These are phyloP conservation scores for Callithrix jacchus DNA, from an alignment of 2,113 vertebrate species.

Conservation along the genomic window DNA sequence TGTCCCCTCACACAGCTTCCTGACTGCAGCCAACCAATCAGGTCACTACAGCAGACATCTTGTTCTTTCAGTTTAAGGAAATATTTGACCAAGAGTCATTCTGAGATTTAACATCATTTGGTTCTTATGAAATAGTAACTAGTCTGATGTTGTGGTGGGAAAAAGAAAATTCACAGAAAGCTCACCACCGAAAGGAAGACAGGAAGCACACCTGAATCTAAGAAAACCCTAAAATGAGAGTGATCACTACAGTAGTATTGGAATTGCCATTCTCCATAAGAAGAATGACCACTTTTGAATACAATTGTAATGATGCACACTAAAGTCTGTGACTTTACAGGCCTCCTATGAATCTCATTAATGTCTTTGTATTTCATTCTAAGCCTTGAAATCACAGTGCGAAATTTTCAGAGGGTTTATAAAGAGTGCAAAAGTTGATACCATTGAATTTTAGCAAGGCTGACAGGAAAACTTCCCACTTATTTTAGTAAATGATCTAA, in stretches of 20 bases:
- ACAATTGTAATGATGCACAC: background rate
- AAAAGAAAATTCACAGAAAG: slow-evolving; percentile 73
- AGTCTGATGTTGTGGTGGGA: slow-evolving; percentile 47
- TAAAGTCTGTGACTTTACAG: slow-evolving; percentile 44
- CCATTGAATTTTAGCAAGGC: slow-evolving; percentile 49
- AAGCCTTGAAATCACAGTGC: slow-evolving; percentile 58
- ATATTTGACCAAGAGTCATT: slow-evolving; percentile 24
- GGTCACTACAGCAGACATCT: background rate
- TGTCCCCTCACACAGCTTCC: background rate
- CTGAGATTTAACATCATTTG: slow-evolving; percentile 44
- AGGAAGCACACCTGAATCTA: slow-evolving; percentile 55
- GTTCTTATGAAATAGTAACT: slow-evolving; percentile 61
- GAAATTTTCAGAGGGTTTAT: slow-evolving; percentile 70
- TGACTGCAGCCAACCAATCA: background rate
- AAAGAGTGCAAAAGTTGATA: background rate
- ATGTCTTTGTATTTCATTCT: slow-evolving; percentile 56
- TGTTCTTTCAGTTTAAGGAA: slow-evolving; percentile 44
- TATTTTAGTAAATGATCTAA: slow-evolving; percentile 62
- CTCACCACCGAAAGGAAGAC: slow-evolving; percentile 66
- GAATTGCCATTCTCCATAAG: slow-evolving; percentile 37
- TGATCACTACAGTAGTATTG: background rate
- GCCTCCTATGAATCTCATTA: slow-evolving; percentile 59
- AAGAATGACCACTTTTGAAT: slow-evolving; percentile 68
- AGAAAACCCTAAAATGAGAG: slow-evolving; percentile 61
- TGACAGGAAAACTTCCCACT: slow-evolving; percentile 51